A percentile compares a stretch with the other conserved stretches of the same genome.
Conservation (phyloP, 2,113 vertebrate species). For the Vulpes lagopus region DNA sequence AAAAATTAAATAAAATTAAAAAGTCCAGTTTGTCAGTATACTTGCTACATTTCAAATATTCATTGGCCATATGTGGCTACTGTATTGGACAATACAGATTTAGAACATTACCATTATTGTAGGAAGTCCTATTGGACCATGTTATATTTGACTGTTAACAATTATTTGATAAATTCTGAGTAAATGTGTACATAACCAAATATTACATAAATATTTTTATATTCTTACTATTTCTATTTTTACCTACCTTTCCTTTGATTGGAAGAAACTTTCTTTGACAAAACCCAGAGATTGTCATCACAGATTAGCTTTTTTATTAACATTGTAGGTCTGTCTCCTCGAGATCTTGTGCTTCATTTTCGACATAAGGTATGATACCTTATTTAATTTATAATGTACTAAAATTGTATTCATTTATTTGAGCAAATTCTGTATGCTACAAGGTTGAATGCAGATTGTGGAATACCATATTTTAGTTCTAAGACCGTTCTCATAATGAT, state of each 20-base stretch:
- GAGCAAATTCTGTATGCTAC: neutral
- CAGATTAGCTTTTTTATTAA: constrained; percentile 67
- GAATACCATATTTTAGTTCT: neutral
- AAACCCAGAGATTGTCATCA: constrained; percentile 22
- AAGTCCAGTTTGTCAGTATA: neutral
- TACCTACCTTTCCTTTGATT: neutral
- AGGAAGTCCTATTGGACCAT: neutral
- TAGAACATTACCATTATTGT: neutral
- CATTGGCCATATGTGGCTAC: neutral
- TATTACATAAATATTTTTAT: constrained; percentile 32
- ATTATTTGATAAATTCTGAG: neutral
- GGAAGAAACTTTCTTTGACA: neutral
- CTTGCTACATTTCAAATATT: neutral
- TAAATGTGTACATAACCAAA: neutral
- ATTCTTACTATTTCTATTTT: neutral
- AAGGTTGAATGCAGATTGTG: neutral
- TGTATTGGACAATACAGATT: neutral
- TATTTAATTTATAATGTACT: neutral
- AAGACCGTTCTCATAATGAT: neutral
- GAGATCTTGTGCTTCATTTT: constrained; percentile 98
- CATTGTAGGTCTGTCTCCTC: constrained; percentile 94
- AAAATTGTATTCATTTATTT: neutral
- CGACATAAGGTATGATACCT: constrained; percentile 94
- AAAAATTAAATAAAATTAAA: constrained; percentile 25
- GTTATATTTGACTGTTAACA: neutral